Evolutionary conservation across 2,888 invertebrate species (phyloP), one percentile per base, ranked within the genome.

Genomic region (Drosophila mimetica): DNA sequence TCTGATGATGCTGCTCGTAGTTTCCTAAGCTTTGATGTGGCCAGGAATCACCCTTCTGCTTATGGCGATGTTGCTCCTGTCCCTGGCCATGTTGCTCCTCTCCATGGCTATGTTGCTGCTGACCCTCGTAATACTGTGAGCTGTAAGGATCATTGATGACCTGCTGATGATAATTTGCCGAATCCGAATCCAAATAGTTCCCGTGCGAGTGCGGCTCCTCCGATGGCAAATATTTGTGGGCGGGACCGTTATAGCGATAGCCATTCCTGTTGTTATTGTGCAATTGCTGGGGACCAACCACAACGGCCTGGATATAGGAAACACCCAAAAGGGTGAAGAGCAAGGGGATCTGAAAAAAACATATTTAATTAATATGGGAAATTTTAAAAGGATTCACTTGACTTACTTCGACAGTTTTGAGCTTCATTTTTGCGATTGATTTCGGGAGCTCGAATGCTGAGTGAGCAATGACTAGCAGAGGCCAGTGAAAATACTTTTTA

Each of bases 231-330:
- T 83, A 83, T 22, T 83, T 83, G 47, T 83, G 82, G 0, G 82
- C 83, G 0, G 82, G 82, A n/a, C 84, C 82, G 47, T 86, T 86
- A 9, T 83, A 83, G 1, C 82, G 80, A 50, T 83, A 83, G 28
- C 86, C 82, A 47, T 80, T 55, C 5, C 46, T 18, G 47, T 64
- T 74, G 18, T 28, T 59, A 9, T 60, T 60, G 8, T 6, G 50
- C 44, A 54, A 8, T 13, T 63, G 46, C 9, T 61, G 58, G 1
- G 44, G 52, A 0, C 39, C 86, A 39, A 86, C 83, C 25, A 82
- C 75, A 5, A 82, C 82, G 4, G 80, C 83, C n/a, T 60, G 50
- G 4, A 53, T 18, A 5, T 63, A 32, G n/a, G 36, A 16, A 9
- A 60, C 2, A n/a, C 61, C 53, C 20, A 70, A 8, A 4, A 48